Conservation (phyloP, 2,797 vertebrate genomes). For the Lophotriccus pileatus region DNA sequence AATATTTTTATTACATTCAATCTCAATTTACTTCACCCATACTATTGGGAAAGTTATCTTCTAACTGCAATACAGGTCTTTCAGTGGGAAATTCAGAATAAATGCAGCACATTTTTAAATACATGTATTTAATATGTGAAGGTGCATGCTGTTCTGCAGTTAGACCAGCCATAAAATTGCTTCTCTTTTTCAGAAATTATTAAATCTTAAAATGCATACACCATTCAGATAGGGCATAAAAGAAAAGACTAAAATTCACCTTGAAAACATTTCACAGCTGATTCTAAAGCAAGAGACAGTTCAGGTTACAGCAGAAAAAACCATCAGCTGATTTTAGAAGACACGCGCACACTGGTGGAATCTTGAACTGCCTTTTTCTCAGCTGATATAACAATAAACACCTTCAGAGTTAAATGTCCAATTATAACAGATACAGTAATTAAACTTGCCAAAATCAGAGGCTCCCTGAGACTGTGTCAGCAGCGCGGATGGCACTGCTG, state of each 20-base stretch:
- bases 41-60: not conserved
- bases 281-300: not conserved
- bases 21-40: not conserved
- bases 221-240: not conserved
- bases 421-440: not conserved
- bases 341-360: rapidly evolving
- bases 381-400: not conserved
- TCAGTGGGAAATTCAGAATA: not conserved
- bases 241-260: not conserved
- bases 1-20: not conserved
- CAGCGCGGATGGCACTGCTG: not conserved
- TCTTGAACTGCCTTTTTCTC: not conserved
- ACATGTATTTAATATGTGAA: not conserved
- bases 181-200: not conserved
- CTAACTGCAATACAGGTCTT: not conserved
- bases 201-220: not conserved
- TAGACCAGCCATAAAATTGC: not conserved
- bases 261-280: not conserved
- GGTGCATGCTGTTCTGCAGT: not conserved
- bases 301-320: not conserved
- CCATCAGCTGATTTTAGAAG: not conserved
- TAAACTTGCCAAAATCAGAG: not conserved
- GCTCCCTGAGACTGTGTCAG: not conserved
- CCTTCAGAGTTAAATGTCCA: not conserved
- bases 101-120: not conserved